Percentiles rank a stretch among this genome's conserved stretches.
phyloP scores from a whole-genome alignment of 2,888 invertebrate genomes.

The Hypselothyrea guttata region DNA sequence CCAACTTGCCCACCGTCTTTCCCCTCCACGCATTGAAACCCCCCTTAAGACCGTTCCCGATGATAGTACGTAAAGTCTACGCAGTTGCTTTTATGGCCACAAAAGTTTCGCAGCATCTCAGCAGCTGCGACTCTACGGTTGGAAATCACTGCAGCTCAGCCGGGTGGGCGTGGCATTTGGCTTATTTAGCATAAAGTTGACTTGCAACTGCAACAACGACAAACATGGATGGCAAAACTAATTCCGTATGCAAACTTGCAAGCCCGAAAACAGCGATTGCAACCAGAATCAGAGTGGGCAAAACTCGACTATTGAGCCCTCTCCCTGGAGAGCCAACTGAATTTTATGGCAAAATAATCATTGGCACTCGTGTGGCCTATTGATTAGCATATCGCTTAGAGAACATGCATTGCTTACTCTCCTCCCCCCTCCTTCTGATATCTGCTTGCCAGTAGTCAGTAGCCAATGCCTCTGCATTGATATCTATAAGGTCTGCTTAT shows the following conservation, averaged over 20 bases:
- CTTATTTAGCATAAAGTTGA: constrained; percentile 73
- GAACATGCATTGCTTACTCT: not conserved
- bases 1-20: constrained; percentile 21
- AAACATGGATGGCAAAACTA: constrained; percentile 73
- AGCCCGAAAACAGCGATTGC: constrained; percentile 63
- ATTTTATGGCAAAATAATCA: constrained; percentile 75
- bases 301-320: constrained; percentile 18
- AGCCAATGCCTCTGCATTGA: constrained; percentile 26
- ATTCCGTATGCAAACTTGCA: constrained; percentile 72
- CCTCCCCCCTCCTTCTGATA: not conserved
- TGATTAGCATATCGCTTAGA: constrained; percentile 67
- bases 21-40: too few species aligned
- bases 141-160: constrained; percentile 43
- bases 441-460: not conserved
- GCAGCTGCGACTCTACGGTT: constrained; percentile 46
- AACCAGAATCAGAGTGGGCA: constrained; percentile 27
- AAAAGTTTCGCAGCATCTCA: constrained; percentile 36
- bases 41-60: too few species aligned
- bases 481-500: constrained; percentile 50
- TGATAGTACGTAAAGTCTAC: not conserved
- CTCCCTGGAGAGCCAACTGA: constrained; percentile 69
- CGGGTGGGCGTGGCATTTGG: constrained; percentile 54
- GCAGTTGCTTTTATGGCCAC: constrained; percentile 51
- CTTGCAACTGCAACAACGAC: constrained; percentile 45
- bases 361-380: constrained; percentile 75